Evolutionary conservation across 2,797 vertebrate genomes (phyloP).

Genomic region (Danio choprae): DNA sequence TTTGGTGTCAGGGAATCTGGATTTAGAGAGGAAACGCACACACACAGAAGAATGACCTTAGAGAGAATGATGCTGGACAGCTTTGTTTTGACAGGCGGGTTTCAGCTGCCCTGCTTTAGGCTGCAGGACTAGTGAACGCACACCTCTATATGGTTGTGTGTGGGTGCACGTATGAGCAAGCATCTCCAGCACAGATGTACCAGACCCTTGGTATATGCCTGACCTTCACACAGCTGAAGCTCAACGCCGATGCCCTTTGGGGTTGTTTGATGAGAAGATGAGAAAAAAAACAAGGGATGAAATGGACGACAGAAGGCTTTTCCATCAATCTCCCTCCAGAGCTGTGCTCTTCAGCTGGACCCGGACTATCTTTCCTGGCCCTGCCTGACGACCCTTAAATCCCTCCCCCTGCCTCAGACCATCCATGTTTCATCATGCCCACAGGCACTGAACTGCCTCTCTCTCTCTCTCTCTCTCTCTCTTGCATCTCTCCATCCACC

Average conservation of each 20-base stretch:
- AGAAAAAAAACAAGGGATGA: constrained; percentile 46
- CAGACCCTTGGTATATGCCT: constrained; percentile 34
- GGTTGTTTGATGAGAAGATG: constrained; percentile 50
- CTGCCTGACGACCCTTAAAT: constrained; percentile 45
- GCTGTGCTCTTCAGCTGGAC: constrained; percentile 20
- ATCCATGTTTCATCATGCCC: constrained; percentile 49
- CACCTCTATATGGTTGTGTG: neutral
- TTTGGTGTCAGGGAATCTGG: constrained; percentile 20
- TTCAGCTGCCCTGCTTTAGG: constrained; percentile 30
- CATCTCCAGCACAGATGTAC: constrained; percentile 42
- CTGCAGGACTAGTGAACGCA: neutral
- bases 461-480: neutral
- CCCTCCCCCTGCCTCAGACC: constrained; percentile 44
- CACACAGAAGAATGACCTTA: constrained; percentile 40
- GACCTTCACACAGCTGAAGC: constrained; percentile 49
- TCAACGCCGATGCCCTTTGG: constrained; percentile 43
- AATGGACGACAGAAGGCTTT: constrained; percentile 44
- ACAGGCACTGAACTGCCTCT: constrained; percentile 38
- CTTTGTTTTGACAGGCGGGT: constrained; percentile 50
- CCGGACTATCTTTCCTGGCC: constrained; percentile 37
- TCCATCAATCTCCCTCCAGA: constrained; percentile 50
- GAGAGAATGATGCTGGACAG: constrained; percentile 46
- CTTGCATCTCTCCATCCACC: constrained; percentile 7
- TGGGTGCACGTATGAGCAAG: constrained; percentile 7
- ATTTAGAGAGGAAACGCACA: constrained; percentile 31